Evolutionary conservation across 2,888 invertebrate genomes (phyloP), one percentile per base, ranked within the genome.

Genomic region (Sericinus montela): DNA sequence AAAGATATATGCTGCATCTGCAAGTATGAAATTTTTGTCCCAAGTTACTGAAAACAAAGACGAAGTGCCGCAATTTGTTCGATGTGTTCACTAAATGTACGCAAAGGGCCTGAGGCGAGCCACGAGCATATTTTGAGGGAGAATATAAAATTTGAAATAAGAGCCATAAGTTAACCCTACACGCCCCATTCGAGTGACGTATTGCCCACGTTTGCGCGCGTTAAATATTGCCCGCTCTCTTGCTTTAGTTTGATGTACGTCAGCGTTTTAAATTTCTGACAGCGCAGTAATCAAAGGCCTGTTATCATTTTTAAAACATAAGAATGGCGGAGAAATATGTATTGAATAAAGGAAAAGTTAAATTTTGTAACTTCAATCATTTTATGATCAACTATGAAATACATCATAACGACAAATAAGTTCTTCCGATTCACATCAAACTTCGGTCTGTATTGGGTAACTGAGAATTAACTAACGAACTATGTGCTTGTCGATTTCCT

Each of bases 111-210:
- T 55, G 57, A 60, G 67, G 75, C 70, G 56, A 52, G 45, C 44
- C 30, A 37, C 53, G 55, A 53, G 61, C 57, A 65, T 59, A 63
- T 69, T 69, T 69, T 59, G 60, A 59, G 65, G 62, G 64, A 66
- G 67, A 71, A 73, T 72, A 79, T 78, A 75, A 82, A 77, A 75
- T 75, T 80, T 74, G 63, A 76, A 81, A 79, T 77, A 76, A 75
- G 69, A 63, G 68, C 69, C 72, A 69, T 78, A 74, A 79, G 70
- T 76, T 73, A 75, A 77, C 77, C 79, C 76, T 71, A 70, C 66
- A 44, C 67, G 72, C 75, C 75, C 75, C 69, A 25, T 44, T 28
- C 40, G 40, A 39, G 23, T 47, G 43, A 48, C 60, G 59, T 48
- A 65, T 47, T 59, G 65, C 67, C 69, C 72, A 75, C 67, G 60